Evolutionary conservation across 1,140 invertebrate species (phyloP).

Genomic region (Drosophila triauraria): DNA sequence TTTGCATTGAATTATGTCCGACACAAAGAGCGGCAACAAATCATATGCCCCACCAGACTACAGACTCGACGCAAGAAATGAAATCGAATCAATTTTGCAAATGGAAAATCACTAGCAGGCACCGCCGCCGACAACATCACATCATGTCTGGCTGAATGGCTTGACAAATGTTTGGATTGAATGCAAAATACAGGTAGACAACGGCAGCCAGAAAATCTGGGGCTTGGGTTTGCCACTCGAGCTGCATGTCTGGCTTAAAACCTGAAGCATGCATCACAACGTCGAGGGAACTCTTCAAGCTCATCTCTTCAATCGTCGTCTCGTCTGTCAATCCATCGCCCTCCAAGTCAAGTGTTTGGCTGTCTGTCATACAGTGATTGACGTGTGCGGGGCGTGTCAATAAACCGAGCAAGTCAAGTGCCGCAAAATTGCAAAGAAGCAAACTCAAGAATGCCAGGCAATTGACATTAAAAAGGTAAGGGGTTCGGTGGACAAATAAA

Average conservation of each 20-base stretch:
- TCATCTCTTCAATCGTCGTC: slow-evolving; percentile 15
- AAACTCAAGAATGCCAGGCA: slow-evolving; percentile 43
- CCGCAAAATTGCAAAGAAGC: slow-evolving; percentile 46
- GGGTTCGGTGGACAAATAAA: background rate
- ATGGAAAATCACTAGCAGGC: slow-evolving; percentile 42
- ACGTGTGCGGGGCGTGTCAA: slow-evolving; percentile 54
- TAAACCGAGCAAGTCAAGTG: slow-evolving; percentile 54
- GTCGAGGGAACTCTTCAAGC: slow-evolving; percentile 12
- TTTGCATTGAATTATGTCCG: slow-evolving; percentile 32
- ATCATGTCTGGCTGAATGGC: slow-evolving; percentile 49
- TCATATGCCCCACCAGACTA: background rate
- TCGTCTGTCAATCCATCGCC: slow-evolving; percentile 40
- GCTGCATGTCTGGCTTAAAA: slow-evolving; percentile 37
- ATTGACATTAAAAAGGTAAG: slow-evolving; percentile 2
- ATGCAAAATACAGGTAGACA: slow-evolving; percentile 37
- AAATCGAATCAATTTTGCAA: slow-evolving; percentile 51
- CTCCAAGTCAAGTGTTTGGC: slow-evolving; percentile 47
- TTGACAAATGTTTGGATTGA: slow-evolving; percentile 62
- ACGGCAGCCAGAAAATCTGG: background rate
- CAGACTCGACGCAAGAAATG: background rate
- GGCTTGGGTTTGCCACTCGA: slow-evolving; percentile 25
- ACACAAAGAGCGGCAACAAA: slow-evolving; percentile 25
- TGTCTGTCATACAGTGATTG: slow-evolving; percentile 56
- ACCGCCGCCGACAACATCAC: slow-evolving; percentile 9
- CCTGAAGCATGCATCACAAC: slow-evolving; percentile 28